phyloP scores from a whole-genome alignment of 1,140 invertebrate species.

The Camponotus vicinus region DNA sequence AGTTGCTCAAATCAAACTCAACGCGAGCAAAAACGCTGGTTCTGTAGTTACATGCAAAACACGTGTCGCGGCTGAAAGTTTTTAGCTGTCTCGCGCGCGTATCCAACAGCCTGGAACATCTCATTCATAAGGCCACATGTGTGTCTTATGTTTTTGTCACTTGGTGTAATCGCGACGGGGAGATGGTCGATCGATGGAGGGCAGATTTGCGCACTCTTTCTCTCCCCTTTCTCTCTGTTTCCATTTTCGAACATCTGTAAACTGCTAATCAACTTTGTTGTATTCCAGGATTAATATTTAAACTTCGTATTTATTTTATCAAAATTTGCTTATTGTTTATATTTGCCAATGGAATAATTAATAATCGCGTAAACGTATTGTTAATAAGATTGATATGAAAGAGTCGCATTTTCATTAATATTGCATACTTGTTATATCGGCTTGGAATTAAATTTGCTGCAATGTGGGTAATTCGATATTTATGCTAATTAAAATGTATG shows the following conservation, averaged over 20 bases:
- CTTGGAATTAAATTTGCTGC: constrained; percentile 20
- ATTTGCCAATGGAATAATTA: background rate
- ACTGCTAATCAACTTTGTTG: constrained; percentile 11
- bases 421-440: constrained; percentile 9
- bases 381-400: background rate
- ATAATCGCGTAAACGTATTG: background rate
- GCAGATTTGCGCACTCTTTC: constrained; percentile 12
- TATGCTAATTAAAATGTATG: background rate
- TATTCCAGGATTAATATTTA: background rate
- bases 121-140: constrained; percentile 48
- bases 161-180: constrained; percentile 18
- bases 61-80: constrained; percentile 38
- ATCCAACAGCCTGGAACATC: background rate
- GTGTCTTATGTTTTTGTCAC: constrained; percentile 36
- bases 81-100: constrained; percentile 24
- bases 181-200: background rate
- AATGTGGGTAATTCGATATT: constrained; percentile 18
- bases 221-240: too few species aligned
- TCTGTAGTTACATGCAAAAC: constrained; percentile 39
- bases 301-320: constrained; percentile 25
- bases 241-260: background rate
- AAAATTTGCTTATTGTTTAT: constrained; percentile 17
- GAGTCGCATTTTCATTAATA: background rate
- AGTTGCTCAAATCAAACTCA: background rate
- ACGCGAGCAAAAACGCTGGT: constrained; percentile 10